These are phyloP conservation scores for Polypterus bichir DNA, from an alignment of 2,113 vertebrate genomes.

Conservation along the genomic window DNA sequence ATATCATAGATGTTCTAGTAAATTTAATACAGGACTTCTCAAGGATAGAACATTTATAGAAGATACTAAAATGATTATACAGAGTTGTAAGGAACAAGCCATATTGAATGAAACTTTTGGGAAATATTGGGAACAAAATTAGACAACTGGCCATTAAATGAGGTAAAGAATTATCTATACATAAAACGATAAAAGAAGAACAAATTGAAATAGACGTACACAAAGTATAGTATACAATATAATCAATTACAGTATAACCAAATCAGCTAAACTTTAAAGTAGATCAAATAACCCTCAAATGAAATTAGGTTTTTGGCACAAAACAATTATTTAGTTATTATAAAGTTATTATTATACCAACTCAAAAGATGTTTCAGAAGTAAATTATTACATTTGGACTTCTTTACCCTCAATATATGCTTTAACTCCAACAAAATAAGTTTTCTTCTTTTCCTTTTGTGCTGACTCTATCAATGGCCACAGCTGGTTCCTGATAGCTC, in stretches of 20 bases:
- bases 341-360: no score
- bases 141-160: neutral
- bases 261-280: no score
- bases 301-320: no score
- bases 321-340: no score
- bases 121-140: neutral
- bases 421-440: neutral
- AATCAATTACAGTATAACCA: no score
- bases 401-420: neutral
- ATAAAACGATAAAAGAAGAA: no score
- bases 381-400: neutral
- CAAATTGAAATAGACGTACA: no score
- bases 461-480: neutral
- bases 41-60: neutral
- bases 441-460: neutral
- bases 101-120: neutral
- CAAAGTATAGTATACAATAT: no score
- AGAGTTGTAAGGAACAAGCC: neutral
- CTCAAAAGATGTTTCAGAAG: no score
- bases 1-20: constrained; percentile 2
- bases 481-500: neutral
- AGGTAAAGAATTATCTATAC: neutral
- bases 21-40: neutral
- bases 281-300: no score
- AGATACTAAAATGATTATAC: neutral